A percentile compares a stretch with the other conserved stretches of the same genome.
phyloP scores from a whole-genome alignment of 2,888 invertebrate genomes.

The Tachina grossa region DNA sequence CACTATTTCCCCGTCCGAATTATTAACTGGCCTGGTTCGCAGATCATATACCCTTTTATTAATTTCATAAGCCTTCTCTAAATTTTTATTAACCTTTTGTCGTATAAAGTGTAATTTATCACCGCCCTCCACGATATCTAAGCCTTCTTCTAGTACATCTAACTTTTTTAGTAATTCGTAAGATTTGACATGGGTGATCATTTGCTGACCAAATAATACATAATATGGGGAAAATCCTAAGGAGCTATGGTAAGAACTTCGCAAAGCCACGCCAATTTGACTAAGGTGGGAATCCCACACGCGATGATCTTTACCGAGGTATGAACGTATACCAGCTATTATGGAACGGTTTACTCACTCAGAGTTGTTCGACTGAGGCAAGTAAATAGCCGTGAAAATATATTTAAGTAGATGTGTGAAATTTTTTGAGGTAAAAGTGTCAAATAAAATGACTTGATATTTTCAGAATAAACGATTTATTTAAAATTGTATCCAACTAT shows the following conservation, averaged over 20 bases:
- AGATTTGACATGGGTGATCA: conserved; percentile 41
- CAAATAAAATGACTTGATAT: no score
- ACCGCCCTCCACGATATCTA: background rate
- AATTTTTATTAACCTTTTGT: conserved; percentile 4
- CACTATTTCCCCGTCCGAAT: conserved; percentile 15
- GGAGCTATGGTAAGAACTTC: conserved; percentile 50
- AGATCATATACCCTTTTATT: no score
- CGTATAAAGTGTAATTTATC: conserved; percentile 26
- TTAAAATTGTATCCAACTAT: no score
- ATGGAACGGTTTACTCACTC: no score
- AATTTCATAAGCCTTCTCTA: conserved; percentile 24
- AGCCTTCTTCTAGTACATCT: conserved; percentile 31
- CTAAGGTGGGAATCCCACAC: no score
- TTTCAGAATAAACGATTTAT: no score
- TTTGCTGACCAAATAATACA: conserved; percentile 56
- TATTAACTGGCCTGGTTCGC: background rate
- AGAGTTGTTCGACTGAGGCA: no score
- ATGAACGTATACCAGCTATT: no score
- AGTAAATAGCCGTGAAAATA: no score
- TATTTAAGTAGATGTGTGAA: background rate
- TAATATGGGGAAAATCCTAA: conserved; percentile 55
- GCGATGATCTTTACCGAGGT: no score
- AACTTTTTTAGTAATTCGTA: conserved; percentile 54
- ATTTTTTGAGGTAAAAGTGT: no score
- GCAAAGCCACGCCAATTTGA: no score